Conservation (phyloP, 2,888 invertebrate genomes). For the Cabera pusaria region DNA sequence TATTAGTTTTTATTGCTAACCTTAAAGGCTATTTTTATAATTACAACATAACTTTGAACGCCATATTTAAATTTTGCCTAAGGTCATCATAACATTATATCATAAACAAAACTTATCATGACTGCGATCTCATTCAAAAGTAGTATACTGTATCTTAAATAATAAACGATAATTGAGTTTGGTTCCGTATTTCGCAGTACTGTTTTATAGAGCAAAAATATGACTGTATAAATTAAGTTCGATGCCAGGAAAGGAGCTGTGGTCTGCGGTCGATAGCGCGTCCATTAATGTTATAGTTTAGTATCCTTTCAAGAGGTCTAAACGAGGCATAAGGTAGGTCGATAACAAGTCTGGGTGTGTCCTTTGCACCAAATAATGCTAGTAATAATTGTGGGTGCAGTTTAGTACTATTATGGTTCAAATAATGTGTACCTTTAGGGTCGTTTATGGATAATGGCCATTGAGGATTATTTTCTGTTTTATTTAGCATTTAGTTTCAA, state of each 20-base stretch:
- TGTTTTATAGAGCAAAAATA: too few relatives aligned
- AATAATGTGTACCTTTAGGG: constrained; percentile 11
- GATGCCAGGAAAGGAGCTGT: too few relatives aligned
- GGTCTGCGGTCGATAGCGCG: constrained; percentile 1
- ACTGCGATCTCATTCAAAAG: constrained; percentile 25
- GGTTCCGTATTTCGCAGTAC: constrained; percentile 1
- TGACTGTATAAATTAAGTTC: too few relatives aligned
- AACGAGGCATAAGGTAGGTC: constrained; percentile 69
- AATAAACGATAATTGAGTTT: constrained; percentile 8
- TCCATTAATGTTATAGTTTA: background rate
- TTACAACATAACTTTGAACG: constrained; percentile 27
- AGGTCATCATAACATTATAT: constrained; percentile 27
- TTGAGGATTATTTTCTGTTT: constrained; percentile 1
- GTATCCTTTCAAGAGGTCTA: constrained; percentile 38
- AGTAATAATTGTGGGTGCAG: constrained; percentile 75
- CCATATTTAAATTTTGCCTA: constrained; percentile 28
- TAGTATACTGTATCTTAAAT: constrained; percentile 13
- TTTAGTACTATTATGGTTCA: constrained; percentile 60
- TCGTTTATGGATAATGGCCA: constrained; percentile 3
- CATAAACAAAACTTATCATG: constrained; percentile 27
- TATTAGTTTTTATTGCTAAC: constrained; percentile 23
- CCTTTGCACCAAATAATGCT: constrained; percentile 73
- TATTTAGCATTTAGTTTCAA: too few relatives aligned
- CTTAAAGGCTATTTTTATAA: constrained; percentile 29
- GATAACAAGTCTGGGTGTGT: constrained; percentile 79